Base-by-base conservation (phyloP, 2,113 vertebrate species). In the Sphaerodactylus townsendi region DNA sequence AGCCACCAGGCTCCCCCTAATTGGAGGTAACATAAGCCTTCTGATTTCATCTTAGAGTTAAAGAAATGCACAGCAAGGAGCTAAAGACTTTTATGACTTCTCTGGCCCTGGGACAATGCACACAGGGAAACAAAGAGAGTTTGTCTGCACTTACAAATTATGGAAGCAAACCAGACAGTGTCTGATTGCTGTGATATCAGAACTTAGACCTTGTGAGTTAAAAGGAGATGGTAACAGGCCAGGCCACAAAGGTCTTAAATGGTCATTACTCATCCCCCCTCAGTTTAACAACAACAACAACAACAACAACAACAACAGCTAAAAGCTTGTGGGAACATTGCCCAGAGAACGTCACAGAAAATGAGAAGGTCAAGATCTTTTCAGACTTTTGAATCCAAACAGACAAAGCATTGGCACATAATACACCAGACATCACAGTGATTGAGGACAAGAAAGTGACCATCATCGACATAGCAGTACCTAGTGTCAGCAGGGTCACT, bases 11-110 rank as follows among this genome's bases (percentile, higher is more conserved):
- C 81, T 82, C 59, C 70, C 80, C 68, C 28, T 83, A 53, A 83
- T 83, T 78, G 73, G 33, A 65, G 46, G 80, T 72, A 82, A 77
- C 74, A 65, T 56, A 86, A 86, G 48, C 80, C 68, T 78, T 21
- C 66, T 14, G 80, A 78, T 73, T 90, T 81, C 77, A 83, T 68
- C 81, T 23, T 39, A 50, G n/a, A 77, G 41, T 46, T 76, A 64
- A 76, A 84, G 85, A 0, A n/a, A 88, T 66, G 46, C 14, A 79
- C 2, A 3, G 53, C 1, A 73, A 2, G 48, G 81, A 92, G 44
- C 74, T 0, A 14, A 78, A 66, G 68, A 74, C 74, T 64, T 77
- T 86, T 81, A 77, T 86, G 68, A 56, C 74, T 66, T 4, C 1
- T 59, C 1, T 65, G 53, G 59, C 65, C 77, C 41, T 62, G 65